These are phyloP conservation scores for Tigriopus japonicus DNA, from an alignment of 1,140 invertebrate genomes.

Conservation along the genomic window DNA sequence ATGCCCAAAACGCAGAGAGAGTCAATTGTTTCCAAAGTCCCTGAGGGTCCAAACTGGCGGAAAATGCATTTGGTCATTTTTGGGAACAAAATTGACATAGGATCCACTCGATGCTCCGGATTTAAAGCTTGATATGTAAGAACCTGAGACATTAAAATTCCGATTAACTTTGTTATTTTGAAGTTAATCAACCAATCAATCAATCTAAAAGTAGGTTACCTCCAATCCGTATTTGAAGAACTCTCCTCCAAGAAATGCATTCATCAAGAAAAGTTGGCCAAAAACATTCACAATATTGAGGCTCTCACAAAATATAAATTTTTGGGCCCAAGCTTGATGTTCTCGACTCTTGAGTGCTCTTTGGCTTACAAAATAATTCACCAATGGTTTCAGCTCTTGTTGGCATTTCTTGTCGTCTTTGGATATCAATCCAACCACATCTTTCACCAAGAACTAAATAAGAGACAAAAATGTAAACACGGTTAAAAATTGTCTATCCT, in stretches of 20 bases:
- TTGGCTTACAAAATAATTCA: conserved; percentile 9
- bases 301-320: conserved; percentile 22
- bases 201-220: not conserved
- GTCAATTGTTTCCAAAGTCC: conserved; percentile 56
- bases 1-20: conserved; percentile 64
- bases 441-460: not conserved
- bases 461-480: not conserved
- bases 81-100: conserved; percentile 18
- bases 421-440: not conserved
- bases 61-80: conserved; percentile 68
- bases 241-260: conserved; percentile 27
- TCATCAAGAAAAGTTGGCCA: conserved; percentile 28
- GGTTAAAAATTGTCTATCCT: too few species aligned
- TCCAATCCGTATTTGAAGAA: conserved; percentile 38
- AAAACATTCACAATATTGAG: conserved; percentile 26
- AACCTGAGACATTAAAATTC: not conserved
- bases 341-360: conserved; percentile 31
- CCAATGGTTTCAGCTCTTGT: not conserved
- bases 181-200: too few species aligned
- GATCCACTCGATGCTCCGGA: not conserved
- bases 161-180: too few species aligned
- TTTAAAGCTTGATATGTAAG: not conserved
- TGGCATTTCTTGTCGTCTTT: conserved; percentile 27
- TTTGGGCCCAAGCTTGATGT: conserved; percentile 16
- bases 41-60: conserved; percentile 71